These are phyloP conservation scores for Camelus bactrianus DNA, from an alignment of 2,113 vertebrate genomes.

Conservation along the genomic window DNA sequence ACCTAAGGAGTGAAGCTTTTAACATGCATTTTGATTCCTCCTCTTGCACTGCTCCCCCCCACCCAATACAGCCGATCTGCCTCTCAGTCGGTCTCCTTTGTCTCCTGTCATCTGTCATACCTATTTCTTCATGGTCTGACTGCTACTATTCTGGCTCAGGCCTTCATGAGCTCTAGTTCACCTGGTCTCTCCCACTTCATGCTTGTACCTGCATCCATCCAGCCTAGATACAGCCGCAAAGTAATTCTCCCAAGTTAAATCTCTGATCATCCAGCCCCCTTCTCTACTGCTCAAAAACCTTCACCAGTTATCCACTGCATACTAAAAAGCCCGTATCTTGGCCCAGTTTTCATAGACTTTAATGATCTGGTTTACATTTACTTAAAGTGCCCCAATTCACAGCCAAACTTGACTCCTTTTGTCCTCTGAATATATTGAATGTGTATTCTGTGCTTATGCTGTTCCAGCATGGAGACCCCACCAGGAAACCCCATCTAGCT, in stretches of 20 bases:
- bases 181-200: background rate
- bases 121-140: no score
- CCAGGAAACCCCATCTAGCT: no score
- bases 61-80: no score
- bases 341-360: background rate
- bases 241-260: background rate
- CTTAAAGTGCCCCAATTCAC: background rate
- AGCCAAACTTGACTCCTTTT: background rate
- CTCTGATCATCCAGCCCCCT: background rate
- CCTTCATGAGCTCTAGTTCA: background rate
- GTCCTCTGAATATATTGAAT: background rate
- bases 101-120: background rate
- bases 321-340: background rate
- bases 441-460: rapidly evolving
- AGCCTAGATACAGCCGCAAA: background rate
- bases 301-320: background rate
- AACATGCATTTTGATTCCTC: background rate
- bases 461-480: background rate
- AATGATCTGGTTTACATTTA: background rate
- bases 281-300: background rate
- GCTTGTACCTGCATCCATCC: background rate
- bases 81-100: background rate
- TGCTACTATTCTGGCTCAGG: background rate
- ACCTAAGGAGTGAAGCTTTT: background rate
- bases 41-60: background rate